A percentile compares a stretch with the other conserved stretches of the same genome.
Evolutionary conservation across 2,113 vertebrate genomes (phyloP).

Genomic region (Connochaetes taurinus): DNA sequence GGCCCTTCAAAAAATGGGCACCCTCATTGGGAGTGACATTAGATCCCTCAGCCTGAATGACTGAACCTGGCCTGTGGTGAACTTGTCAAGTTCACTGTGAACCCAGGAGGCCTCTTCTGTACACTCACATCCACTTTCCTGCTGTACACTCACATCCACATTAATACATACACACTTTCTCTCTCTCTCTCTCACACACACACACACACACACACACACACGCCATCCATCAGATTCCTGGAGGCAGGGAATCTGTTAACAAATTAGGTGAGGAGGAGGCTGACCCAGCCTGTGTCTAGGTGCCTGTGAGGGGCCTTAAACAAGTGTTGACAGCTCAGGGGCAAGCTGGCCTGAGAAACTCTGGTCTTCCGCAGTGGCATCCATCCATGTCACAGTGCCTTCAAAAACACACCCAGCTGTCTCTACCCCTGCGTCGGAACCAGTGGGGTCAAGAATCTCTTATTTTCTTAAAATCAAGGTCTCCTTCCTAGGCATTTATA

Average conservation of each 20-base stretch:
- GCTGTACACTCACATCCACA: background rate
- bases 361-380: background rate
- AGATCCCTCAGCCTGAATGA: background rate
- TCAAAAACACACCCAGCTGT: background rate
- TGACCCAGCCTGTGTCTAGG: background rate
- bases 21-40: background rate
- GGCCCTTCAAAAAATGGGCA: background rate
- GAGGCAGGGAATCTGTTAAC: background rate
- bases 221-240: background rate
- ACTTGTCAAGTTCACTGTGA: background rate
- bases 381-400: background rate
- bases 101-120: background rate
- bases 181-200: background rate
- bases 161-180: background rate
- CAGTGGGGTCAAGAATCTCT: background rate
- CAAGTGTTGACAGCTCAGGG: background rate
- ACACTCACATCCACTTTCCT: background rate
- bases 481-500: background rate
- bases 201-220: too few relatives aligned
- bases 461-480: background rate
- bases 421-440: background rate
- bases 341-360: background rate
- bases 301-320: background rate
- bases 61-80: background rate
- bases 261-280: background rate